phyloP scores from a whole-genome alignment of 2,113 vertebrate species.

The Nothocercus nigrocapillus region DNA sequence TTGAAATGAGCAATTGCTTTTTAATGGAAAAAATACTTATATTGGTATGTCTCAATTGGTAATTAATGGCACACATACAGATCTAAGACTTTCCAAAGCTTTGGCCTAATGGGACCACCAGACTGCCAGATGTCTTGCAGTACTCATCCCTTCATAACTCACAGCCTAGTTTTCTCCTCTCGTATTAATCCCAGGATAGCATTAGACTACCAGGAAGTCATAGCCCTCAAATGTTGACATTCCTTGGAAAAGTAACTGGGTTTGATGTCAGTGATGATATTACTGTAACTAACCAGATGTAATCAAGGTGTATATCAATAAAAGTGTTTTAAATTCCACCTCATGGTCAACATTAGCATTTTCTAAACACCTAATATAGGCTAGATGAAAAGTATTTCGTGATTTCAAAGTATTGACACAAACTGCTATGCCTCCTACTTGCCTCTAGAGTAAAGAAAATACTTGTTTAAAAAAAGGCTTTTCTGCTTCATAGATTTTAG shows the following conservation, averaged over 20 bases:
- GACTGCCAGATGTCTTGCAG: conserved; percentile 54
- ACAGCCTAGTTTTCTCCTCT: conserved; percentile 5
- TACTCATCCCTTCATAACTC: conserved; percentile 5
- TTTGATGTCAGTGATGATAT: conserved; percentile 2
- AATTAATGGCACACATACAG: conserved; percentile 3
- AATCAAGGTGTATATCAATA: conserved; percentile 41
- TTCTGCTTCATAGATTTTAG: background rate
- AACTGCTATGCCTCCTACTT: background rate
- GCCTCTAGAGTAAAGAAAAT: conserved; percentile 25
- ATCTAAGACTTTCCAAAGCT: conserved; percentile 35
- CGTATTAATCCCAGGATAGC: conserved; percentile 58
- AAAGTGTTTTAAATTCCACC: conserved; percentile 16
- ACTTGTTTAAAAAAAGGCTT: background rate
- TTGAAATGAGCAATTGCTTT: conserved; percentile 38
- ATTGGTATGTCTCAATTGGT: conserved; percentile 32
- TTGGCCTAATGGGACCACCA: conserved; percentile 39
- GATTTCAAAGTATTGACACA: conserved; percentile 11
- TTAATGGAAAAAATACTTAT: conserved; percentile 41
- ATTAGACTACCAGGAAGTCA: conserved; percentile 3
- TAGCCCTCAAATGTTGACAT: conserved; percentile 36
- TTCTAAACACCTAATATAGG: conserved; percentile 25
- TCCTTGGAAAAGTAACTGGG: conserved; percentile 19
- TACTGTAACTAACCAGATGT: conserved; percentile 32
- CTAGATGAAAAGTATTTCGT: conserved; percentile 41
- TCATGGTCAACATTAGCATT: background rate